Base-by-base conservation (phyloP, 1,140 invertebrate genomes). In the Drosophila bifasciata region DNA sequence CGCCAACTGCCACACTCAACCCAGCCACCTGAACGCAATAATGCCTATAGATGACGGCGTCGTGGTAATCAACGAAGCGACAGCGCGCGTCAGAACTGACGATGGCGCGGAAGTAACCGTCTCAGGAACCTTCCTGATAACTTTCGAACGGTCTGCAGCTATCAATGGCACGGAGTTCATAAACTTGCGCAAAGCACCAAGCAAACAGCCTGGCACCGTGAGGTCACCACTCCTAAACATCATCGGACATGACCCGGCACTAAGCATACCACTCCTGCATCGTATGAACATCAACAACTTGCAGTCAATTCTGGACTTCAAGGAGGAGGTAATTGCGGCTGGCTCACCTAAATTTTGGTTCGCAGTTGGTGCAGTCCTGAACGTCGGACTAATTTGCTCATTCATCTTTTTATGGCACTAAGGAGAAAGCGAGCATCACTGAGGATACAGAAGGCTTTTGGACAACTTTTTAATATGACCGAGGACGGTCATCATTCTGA, bases 1-100 rank as follows among this genome's bases (percentile, higher is more conserved):
- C 13, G 59, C 40, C 15, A 50, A 66, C 17, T 72, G 70, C 28
- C 63, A 25, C 15, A 67, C 62, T 36, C 45, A 55, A 25, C 53
- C 55, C 28, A 64, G 53, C 36, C 59, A 62, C 62, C 61, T 66
- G 28, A 40, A 25, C 11, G 46, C 49, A 9, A 23, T 56, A 21
- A 60, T 11, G 16, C 28, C 40, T 9, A 28, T 73, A 9, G 57
- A 64, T 49, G 55, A 73, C 19, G 51, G 55, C 13, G 36, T 66
- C 36, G 21, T 73, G 2, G 66, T 73, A 16, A 51, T 66, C 50
- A 73, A 73, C 36, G 57, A 73, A 28, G 13, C 5, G 9, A 49
- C 52, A 16, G 53, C 46, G 17, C 39, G 5, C 9, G 48, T 64
- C 19, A 39, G 46, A 9, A 55, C 51, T 19, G 51, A 32, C 15